Base-by-base conservation (phyloP, 1,140 invertebrate genomes). In the Anastrepha ludens region DNA sequence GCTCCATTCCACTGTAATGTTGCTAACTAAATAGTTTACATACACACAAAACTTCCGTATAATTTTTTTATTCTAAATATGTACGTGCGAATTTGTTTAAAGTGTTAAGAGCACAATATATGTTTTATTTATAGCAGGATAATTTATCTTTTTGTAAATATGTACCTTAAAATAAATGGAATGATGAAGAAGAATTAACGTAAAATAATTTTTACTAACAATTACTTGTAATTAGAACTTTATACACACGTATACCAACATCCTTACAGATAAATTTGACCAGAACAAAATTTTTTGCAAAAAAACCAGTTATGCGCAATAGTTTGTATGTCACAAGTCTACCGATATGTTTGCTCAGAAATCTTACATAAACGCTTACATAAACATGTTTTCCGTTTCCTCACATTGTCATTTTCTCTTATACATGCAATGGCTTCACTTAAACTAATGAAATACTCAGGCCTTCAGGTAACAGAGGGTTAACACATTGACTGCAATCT, bases 381-480 rank as follows among this genome's bases (percentile, higher is more conserved):
- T 58, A 58, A 7, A n/a, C 17, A 41, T 55, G 20, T 81, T 17
- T 55, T 55, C 70, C 9, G 47, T 29, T 55, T 81, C 20, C 64
- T 55, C 47, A 58, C 20, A 47, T 47, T 47, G 11, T 29, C 29
- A 29, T 29, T 29, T 29, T 29, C 29, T 29, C 29, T 29, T 29
- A 29, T 29, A 29, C 29, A 29, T 29, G 29, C 29, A 29, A 29
- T 29, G 29, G 29, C 29, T 29, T 29, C 47, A 20, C 15, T 81
- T 81, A 81, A 81, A 81, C 47, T 55, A 55, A 55, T 29, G 74
- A 81, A 81, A 81, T 81, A 81, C 74, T 81, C 74, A 81, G n/a
- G 47, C 74, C 74, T 81, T 81, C 74, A 50, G 74, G 74, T 55
- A 81, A 29, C 74, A 50, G 29, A 44, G 41, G 41, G 17, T 74